These are phyloP conservation scores for Zaprionus kolodkinae DNA, from an alignment of 1,140 invertebrate genomes.

Conservation along the genomic window DNA sequence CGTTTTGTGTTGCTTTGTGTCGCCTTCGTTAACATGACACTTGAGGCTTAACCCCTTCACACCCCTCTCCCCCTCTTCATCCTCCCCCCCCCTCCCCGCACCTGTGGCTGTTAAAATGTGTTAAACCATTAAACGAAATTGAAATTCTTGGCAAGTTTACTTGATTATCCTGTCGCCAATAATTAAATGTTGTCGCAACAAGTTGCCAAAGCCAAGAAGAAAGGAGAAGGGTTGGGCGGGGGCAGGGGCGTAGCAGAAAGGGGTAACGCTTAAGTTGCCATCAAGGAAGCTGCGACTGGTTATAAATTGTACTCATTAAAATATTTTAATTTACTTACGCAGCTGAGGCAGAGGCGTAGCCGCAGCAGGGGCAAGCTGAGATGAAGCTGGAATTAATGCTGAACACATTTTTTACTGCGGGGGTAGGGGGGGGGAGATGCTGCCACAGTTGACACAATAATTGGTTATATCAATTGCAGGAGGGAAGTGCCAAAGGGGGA, in stretches of 20 bases:
- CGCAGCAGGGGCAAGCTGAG: background rate
- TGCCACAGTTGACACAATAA: conserved; percentile 44
- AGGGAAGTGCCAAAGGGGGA: background rate
- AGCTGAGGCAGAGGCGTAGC: conserved; percentile 18
- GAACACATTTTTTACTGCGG: conserved; percentile 49
- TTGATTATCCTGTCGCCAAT: conserved; percentile 83
- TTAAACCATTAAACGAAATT: conserved; percentile 81
- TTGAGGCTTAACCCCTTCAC: conserved; percentile 62
- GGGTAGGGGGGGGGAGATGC: background rate
- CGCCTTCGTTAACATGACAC: conserved; percentile 72
- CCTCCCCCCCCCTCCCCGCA: background rate
- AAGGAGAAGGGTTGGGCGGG: background rate
- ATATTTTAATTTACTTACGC: conserved; percentile 82
- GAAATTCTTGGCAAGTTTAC: conserved; percentile 82
- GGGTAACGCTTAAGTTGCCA: conserved; percentile 21
- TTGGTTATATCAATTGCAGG: conserved; percentile 61
- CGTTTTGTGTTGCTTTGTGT: conserved; percentile 40
- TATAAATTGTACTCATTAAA: conserved; percentile 83
- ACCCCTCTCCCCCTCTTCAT: background rate
- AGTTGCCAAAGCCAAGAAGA: conserved; percentile 64
- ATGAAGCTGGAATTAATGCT: conserved; percentile 59
- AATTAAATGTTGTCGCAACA: conserved; percentile 83
- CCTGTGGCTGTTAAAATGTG: conserved; percentile 61
- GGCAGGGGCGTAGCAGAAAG: too few relatives aligned
- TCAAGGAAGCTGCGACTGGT: conserved; percentile 38